Evolutionary conservation across 2,113 vertebrate species (phyloP).

Genomic region (Corapipo altera): DNA sequence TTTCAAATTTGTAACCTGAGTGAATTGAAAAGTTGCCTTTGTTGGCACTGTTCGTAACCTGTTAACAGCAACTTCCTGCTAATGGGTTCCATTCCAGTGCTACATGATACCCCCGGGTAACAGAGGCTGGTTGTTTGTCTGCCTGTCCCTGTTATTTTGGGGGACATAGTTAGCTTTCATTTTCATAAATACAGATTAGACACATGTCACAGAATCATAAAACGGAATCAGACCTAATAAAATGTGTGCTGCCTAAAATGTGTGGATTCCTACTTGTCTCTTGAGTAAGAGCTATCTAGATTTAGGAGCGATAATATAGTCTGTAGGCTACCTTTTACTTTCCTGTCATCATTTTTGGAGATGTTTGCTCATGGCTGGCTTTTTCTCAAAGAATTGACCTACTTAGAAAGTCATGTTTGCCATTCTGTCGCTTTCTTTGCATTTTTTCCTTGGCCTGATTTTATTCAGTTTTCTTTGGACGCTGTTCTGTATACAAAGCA

Average conservation of each 20-base stretch:
- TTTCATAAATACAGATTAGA: background rate
- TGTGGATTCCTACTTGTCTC: background rate
- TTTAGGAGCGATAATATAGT: background rate
- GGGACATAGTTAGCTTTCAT: background rate
- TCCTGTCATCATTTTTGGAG: background rate
- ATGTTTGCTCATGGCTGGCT: background rate
- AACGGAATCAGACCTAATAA: background rate
- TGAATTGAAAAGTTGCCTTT: background rate
- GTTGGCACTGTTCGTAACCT: conserved; percentile 46
- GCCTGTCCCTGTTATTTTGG: conserved; percentile 14
- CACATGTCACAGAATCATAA: background rate
- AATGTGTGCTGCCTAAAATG: background rate
- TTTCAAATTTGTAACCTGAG: background rate
- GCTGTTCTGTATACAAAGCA: background rate
- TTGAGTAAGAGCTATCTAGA: background rate
- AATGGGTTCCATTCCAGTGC: conserved; percentile 56
- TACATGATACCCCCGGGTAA: background rate
- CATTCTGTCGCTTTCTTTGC: background rate
- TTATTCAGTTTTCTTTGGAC: background rate
- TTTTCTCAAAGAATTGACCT: background rate
- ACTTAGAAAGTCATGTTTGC: background rate
- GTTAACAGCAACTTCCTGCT: conserved; percentile 30
- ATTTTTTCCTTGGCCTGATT: background rate
- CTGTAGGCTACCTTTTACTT: background rate
- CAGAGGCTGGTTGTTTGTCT: background rate